Conservation (phyloP, 2,797 vertebrate genomes). For the Sciaenops ocellatus region DNA sequence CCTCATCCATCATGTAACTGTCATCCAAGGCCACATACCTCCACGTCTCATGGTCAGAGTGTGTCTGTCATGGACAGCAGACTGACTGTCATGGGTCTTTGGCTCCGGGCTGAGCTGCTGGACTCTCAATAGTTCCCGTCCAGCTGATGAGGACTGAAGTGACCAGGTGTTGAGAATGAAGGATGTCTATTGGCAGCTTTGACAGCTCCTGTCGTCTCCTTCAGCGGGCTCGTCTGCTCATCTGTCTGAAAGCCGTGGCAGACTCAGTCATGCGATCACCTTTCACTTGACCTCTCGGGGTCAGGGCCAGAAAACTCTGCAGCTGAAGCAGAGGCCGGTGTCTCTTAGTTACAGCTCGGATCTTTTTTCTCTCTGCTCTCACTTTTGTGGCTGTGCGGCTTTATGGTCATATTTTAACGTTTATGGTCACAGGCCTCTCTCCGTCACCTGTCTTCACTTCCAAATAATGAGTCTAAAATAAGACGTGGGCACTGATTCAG, state of each 20-base stretch:
- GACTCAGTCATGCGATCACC: conserved; percentile 28
- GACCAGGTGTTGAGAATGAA: conserved; percentile 41
- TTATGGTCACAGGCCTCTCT: neutral
- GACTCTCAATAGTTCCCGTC: conserved; percentile 26
- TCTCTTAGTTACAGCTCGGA: neutral
- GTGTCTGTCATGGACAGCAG: neutral
- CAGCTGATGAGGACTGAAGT: conserved; percentile 41
- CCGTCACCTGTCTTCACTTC: conserved; percentile 2
- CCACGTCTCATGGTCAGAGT: conserved; percentile 5
- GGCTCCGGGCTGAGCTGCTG: neutral
- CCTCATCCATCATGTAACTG: conserved; percentile 37
- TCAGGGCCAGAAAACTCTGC: conserved; percentile 17
- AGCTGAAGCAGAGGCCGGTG: neutral
- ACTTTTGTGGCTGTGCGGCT: neutral
- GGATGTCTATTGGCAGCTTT: conserved; percentile 27
- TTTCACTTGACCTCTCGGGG: conserved; percentile 55
- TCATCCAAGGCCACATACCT: conserved; percentile 35
- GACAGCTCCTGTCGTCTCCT: conserved; percentile 46
- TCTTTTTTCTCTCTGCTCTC: neutral
- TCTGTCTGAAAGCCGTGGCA: neutral
- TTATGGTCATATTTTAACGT: neutral
- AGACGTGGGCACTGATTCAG: neutral
- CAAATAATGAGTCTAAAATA: neutral
- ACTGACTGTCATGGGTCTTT: no score
- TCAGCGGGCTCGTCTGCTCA: neutral